Evolutionary conservation across 2,888 invertebrate species (phyloP).

Genomic region (Leptinotarsa rubiginosa): DNA sequence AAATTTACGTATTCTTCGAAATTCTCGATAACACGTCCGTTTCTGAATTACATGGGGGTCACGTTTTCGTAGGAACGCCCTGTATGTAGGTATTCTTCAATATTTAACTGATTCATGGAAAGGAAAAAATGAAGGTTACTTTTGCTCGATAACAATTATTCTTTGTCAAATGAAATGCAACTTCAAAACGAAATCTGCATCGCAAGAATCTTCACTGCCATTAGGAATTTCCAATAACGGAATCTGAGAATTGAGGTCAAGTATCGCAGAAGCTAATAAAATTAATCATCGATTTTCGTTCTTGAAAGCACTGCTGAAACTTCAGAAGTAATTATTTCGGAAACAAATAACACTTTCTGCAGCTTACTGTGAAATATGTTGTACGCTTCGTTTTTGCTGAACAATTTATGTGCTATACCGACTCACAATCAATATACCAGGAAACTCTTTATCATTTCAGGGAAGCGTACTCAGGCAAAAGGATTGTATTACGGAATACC

Average conservation of each 20-base stretch:
- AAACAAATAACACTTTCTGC: slow-evolving; percentile 35
- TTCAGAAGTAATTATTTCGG: slow-evolving; percentile 40
- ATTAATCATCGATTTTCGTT: slow-evolving; percentile 35
- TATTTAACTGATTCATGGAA: too few species aligned
- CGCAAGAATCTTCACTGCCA: too few species aligned
- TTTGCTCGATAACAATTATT: too few species aligned
- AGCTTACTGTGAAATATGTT: slow-evolving; percentile 27
- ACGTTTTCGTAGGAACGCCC: too few species aligned
- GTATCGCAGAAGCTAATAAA: slow-evolving; percentile 22
- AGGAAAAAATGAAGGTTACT: too few species aligned
- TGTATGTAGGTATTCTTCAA: too few species aligned
- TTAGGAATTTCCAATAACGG: neutral
- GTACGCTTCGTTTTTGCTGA: slow-evolving; percentile 21
- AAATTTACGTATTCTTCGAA: too few species aligned
- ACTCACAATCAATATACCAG: slow-evolving; percentile 10
- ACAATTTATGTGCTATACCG: slow-evolving; percentile 22
- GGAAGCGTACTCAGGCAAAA: slow-evolving; percentile 4
- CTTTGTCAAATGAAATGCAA: too few species aligned
- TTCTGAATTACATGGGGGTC: too few species aligned
- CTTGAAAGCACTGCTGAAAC: slow-evolving; percentile 30
- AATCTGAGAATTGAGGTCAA: slow-evolving; percentile 16
- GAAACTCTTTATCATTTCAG: slow-evolving; percentile 7
- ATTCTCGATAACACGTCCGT: too few species aligned
- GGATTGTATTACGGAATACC: slow-evolving; percentile 12
- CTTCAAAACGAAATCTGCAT: too few species aligned